Evolutionary conservation across 2,113 vertebrate genomes (phyloP).

Genomic region (Pseudorhombus dupliciocellatus): DNA sequence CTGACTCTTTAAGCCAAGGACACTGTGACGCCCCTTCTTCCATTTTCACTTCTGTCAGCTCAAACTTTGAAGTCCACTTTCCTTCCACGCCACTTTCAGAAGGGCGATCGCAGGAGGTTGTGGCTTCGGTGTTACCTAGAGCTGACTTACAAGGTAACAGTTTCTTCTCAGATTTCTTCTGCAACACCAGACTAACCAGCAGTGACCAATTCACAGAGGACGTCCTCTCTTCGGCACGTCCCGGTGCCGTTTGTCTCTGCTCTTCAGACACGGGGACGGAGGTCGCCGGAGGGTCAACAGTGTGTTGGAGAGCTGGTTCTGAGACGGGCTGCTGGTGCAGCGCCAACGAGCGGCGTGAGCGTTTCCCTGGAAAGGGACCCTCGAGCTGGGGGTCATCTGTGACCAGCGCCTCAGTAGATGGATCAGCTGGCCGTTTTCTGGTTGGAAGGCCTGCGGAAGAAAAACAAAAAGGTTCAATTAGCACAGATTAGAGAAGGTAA

Average conservation of each 20-base stretch:
- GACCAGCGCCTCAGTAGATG: not conserved
- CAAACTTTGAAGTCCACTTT: not conserved
- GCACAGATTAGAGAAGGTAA: not conserved
- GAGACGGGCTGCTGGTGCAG: not conserved
- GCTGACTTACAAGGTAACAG: not conserved
- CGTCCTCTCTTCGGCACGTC: fast-evolving
- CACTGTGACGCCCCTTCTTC: too few relatives aligned
- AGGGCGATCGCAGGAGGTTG: too few relatives aligned
- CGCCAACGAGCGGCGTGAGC: not conserved
- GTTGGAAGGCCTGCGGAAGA: not conserved
- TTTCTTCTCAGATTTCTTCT: not conserved
- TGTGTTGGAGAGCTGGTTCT: not conserved
- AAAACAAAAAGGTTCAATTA: not conserved
- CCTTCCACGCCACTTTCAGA: not conserved
- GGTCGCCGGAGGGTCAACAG: not conserved
- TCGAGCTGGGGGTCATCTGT: not conserved
- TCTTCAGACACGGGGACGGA: too few relatives aligned
- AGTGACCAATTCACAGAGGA: fast-evolving
- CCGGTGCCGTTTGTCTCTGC: not conserved
- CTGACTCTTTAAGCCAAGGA: too few relatives aligned
- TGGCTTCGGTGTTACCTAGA: not conserved
- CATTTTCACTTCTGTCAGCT: too few relatives aligned
- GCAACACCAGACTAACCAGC: not conserved
- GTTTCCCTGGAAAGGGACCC: not conserved
- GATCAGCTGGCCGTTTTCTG: not conserved